Evolutionary conservation across 2,113 vertebrate genomes (phyloP), one percentile per base, ranked within the genome.

Genomic region (Psammodynastes pulverulentus): DNA sequence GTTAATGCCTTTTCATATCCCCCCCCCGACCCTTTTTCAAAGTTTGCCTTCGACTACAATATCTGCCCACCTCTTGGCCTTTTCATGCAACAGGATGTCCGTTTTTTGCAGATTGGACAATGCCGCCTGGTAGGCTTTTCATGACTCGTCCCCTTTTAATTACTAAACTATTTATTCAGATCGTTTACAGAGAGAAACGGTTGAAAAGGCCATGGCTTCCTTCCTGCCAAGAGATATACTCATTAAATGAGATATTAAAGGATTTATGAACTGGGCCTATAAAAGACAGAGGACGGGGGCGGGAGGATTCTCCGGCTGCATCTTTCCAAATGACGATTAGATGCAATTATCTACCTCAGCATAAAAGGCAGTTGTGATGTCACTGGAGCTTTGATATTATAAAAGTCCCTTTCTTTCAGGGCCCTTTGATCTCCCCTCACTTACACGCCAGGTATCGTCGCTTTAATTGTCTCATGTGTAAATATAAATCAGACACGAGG

Each of bases 401-500:
- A 95, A 95, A 96, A 94, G 92, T 26, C 24, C 79, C 54, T 90
- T 94, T 90, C 26, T 89, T 52, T 95, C 52, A 93, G 96, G 94
- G 87, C 21, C 88, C 92, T 97, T 95, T 96, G 92, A 96, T 95
- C 94, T 92, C 43, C 49, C 43, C 94, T 96, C 94, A 96, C 96
- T 93, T 93, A 89, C 93, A 94, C 19, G 0, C 87, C 96, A 96
- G 91, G 94, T 96, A 95, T 92, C 95, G 87, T 94, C 94, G 91
- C 93, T 95, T 97, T 96, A 96, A 97, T 96, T 95, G 94, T 86
- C 89, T 95, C 58, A 93, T 95, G 95, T 94, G 94, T 96, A 97
- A 97, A 97, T 96, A 97, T 93, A 95, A 96, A 95, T 95, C 96
- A 94, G 94, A 48, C 54, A n/a, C n/a, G n/a, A n/a, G n/a, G n/a